phyloP scores from a whole-genome alignment of 2,888 invertebrate genomes.

The Drosophila nr. perissopoda region DNA sequence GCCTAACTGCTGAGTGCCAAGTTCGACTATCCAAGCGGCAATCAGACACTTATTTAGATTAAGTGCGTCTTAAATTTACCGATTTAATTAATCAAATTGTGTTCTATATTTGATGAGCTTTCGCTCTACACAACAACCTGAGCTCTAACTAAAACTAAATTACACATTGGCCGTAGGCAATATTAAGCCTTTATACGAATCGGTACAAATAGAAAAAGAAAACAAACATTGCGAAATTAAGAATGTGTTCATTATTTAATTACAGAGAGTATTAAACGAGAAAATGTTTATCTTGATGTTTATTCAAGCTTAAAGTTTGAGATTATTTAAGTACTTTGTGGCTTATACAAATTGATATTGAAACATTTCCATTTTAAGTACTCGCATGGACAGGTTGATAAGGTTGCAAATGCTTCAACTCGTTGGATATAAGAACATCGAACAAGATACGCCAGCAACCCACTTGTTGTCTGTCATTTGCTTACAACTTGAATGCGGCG shows the following conservation, averaged over 20 bases:
- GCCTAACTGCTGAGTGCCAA: conserved; percentile 16
- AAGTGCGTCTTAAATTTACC: conserved; percentile 55
- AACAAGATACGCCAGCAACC: neutral
- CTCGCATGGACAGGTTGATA: neutral
- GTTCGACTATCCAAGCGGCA: conserved; percentile 40
- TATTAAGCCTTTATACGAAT: neutral
- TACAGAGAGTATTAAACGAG: neutral
- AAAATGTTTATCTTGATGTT: neutral
- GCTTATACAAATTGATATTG: neutral
- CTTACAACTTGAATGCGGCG: neutral
- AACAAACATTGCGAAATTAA: neutral
- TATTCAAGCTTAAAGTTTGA: neutral
- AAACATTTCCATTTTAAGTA: neutral
- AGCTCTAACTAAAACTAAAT: conserved; percentile 1
- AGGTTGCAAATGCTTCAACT: neutral
- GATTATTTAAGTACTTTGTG: neutral
- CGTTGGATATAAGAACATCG: neutral
- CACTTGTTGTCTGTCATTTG: neutral
- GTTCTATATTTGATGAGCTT: conserved; percentile 41
- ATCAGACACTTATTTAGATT: conserved; percentile 65
- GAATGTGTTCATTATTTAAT: neutral
- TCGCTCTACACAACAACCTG: neutral
- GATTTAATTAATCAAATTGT: conserved; percentile 76
- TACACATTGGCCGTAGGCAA: neutral
- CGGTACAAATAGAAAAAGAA: neutral